phyloP scores from a whole-genome alignment of 2,113 vertebrate genomes.

The Bettongia penicillata region DNA sequence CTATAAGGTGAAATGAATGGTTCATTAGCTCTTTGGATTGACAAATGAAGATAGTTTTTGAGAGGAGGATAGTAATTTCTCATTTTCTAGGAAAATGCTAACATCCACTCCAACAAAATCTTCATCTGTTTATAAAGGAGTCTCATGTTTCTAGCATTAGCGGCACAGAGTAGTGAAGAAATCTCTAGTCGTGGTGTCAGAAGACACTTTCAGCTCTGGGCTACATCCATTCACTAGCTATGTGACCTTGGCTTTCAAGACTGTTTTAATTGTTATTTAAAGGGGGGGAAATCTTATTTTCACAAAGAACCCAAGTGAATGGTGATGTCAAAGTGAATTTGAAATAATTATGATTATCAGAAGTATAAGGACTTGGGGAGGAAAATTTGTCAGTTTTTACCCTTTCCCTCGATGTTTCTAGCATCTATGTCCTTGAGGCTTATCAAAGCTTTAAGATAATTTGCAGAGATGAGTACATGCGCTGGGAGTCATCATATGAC shows the following conservation, averaged over 20 bases:
- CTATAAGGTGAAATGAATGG: background rate
- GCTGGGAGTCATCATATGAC: background rate
- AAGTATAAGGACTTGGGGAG: background rate
- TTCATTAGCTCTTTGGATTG: background rate
- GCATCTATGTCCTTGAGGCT: background rate
- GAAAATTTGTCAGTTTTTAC: background rate
- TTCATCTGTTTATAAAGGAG: background rate
- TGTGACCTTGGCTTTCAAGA: background rate
- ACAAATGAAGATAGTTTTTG: background rate
- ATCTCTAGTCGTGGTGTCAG: background rate
- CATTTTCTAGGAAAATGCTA: background rate
- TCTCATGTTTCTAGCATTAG: background rate
- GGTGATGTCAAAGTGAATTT: background rate
- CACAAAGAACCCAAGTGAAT: background rate
- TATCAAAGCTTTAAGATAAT: background rate
- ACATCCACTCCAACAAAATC: background rate
- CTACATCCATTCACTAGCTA: background rate
- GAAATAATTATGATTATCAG: background rate
- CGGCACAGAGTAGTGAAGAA: background rate
- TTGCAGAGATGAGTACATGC: background rate
- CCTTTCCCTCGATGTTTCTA: background rate
- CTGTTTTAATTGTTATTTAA: background rate
- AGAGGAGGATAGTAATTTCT: background rate
- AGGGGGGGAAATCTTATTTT: background rate
- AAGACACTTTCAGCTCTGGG: background rate